Evolutionary conservation across 2,797 vertebrate genomes (phyloP).

Genomic region (Lates japonicus): DNA sequence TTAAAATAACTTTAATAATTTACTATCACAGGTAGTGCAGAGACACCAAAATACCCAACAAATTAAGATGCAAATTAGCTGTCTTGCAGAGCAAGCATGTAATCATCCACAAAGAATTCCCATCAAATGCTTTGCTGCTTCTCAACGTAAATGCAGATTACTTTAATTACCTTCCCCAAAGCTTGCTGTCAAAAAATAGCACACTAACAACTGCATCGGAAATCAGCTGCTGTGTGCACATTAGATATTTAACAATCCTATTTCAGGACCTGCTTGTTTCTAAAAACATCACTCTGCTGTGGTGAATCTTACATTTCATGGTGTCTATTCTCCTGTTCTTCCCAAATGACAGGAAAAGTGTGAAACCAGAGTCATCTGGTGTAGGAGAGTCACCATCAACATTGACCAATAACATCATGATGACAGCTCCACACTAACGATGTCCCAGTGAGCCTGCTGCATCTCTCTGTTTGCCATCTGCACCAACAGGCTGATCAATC

Average conservation of each 20-base stretch:
- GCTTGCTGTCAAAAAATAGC: constrained; percentile 43
- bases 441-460: constrained; percentile 23
- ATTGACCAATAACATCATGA: constrained; percentile 35
- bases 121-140: constrained; percentile 67
- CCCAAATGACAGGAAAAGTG: constrained; percentile 15
- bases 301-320: constrained; percentile 9
- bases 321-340: constrained; percentile 13
- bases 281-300: constrained; percentile 1
- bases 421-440: constrained; percentile 29
- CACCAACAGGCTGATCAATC: constrained; percentile 41
- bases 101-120: constrained; percentile 62
- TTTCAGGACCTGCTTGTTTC: constrained; percentile 4
- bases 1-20: constrained; percentile 22
- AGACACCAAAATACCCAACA: constrained; percentile 37
- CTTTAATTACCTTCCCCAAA: constrained; percentile 62
- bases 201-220: constrained; percentile 40
- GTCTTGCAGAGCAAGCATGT: constrained; percentile 51
- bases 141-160: constrained; percentile 52
- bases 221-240: constrained; percentile 32
- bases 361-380: constrained; percentile 28
- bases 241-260: constrained; percentile 15
- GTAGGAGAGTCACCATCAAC: constrained; percentile 26
- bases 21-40: constrained; percentile 26
- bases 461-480: constrained; percentile 41
- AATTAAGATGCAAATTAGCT: constrained; percentile 68